Evolutionary conservation across 2,888 invertebrate species (phyloP).

Genomic region (Leucophenga montana): DNA sequence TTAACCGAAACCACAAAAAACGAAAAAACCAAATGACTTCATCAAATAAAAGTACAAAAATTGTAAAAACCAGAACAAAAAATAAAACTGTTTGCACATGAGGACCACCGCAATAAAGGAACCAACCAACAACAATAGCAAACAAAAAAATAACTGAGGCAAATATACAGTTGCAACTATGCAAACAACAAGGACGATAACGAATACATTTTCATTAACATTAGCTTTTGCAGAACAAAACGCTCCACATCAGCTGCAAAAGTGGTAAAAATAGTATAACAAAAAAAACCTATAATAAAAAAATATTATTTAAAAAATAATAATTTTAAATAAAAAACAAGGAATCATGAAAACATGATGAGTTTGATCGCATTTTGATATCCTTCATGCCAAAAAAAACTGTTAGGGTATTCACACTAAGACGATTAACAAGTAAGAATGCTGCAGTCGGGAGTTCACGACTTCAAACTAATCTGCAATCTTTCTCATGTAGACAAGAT

Average conservation of each 20-base stretch:
- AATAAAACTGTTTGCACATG: slow-evolving; percentile 8
- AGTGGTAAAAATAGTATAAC: background rate
- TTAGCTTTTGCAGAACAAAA: background rate
- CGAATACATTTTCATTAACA: slow-evolving; percentile 11
- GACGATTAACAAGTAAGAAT: too few relatives aligned
- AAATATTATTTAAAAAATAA: too few relatives aligned
- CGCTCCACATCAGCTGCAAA: background rate
- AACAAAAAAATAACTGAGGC: too few relatives aligned
- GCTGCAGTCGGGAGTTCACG: too few relatives aligned
- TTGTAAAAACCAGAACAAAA: slow-evolving; percentile 19
- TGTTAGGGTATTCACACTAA: too few relatives aligned
- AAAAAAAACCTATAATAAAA: too few relatives aligned
- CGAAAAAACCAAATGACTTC: background rate
- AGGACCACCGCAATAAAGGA: slow-evolving; percentile 5
- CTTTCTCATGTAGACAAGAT: too few relatives aligned
- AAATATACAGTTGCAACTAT: background rate
- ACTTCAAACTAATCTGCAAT: too few relatives aligned
- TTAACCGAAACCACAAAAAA: background rate
- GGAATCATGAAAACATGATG: too few relatives aligned
- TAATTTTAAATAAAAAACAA: too few relatives aligned
- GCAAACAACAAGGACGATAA: background rate
- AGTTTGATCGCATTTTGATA: too few relatives aligned
- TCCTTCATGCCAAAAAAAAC: too few relatives aligned
- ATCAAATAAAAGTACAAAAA: background rate
- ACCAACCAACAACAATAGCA: slow-evolving; percentile 7